Evolutionary conservation across 2,888 invertebrate species (phyloP).

Genomic region (Eilema griseolum): DNA sequence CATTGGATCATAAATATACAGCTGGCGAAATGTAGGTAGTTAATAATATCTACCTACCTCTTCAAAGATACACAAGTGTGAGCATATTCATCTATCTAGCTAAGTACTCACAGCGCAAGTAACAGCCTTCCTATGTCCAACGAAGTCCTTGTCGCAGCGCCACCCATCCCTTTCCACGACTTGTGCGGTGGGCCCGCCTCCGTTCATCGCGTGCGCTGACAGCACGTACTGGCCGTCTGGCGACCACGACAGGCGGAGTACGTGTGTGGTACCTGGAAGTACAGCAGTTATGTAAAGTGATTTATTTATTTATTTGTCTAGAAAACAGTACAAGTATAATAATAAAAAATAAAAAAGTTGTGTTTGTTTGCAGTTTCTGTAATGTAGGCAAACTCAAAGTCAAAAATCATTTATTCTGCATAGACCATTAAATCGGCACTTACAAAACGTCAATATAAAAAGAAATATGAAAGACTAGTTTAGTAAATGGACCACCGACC

Average conservation of each 20-base stretch:
- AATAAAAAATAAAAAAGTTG: too few species aligned
- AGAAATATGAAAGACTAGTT: too few species aligned
- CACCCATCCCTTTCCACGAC: conserved; percentile 98
- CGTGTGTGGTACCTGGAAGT: conserved; percentile 93
- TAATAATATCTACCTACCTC: not conserved
- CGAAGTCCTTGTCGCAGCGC: conserved; percentile 98
- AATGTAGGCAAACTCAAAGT: too few species aligned
- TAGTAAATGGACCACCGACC: too few species aligned
- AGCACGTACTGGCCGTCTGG: conserved; percentile 99
- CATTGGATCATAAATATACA: too few species aligned
- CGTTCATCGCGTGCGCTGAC: conserved; percentile 99
- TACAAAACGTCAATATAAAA: too few species aligned
- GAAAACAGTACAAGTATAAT: too few species aligned
- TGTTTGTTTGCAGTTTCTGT: too few species aligned
- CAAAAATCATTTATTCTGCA: too few species aligned
- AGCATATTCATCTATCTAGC: not conserved
- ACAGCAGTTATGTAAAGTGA: conserved; percentile 67
- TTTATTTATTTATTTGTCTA: too few species aligned
- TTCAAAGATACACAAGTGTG: not conserved
- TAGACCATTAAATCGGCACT: too few species aligned
- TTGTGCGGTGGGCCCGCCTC: conserved; percentile 98
- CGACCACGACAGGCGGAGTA: conserved; percentile 97
- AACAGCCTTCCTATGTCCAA: conserved; percentile 98
- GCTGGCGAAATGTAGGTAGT: too few species aligned
- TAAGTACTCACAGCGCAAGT: conserved; percentile 92